Percentiles rank a stretch among this genome's conserved stretches.
These are phyloP conservation scores for Gnatocerus cornutus DNA, from an alignment of 2,888 invertebrate genomes.

Conservation along the genomic window DNA sequence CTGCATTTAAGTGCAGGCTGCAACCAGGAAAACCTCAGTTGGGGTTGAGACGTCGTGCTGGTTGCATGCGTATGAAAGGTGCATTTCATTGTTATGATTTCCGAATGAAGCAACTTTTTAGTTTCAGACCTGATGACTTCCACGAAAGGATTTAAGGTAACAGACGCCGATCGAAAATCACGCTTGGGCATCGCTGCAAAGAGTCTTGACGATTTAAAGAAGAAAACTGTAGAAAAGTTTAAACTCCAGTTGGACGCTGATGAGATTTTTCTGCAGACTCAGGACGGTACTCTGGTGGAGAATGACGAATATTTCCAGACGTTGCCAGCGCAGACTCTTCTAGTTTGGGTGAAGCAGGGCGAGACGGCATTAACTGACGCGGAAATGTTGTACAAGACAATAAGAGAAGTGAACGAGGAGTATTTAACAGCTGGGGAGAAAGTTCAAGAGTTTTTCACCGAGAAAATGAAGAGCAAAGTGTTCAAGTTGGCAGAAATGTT, in stretches of 20 bases:
- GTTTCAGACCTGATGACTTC: conserved; percentile 66
- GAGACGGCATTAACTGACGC: conserved; percentile 75
- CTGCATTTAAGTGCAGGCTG: conserved; percentile 59
- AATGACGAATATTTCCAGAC: conserved; percentile 86
- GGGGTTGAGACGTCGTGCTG: conserved; percentile 29
- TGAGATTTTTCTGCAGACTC: conserved; percentile 67
- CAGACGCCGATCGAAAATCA: conserved; percentile 78
- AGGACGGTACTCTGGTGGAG: conserved; percentile 81
- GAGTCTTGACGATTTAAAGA: conserved; percentile 78
- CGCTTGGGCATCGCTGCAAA: conserved; percentile 83
- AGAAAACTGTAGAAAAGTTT: conserved; percentile 79
- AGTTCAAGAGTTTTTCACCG: conserved; percentile 83
- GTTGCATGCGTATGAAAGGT: conserved; percentile 42
- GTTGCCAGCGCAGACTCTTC: conserved; percentile 82
- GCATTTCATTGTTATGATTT: not conserved
- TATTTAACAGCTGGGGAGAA: conserved; percentile 81
- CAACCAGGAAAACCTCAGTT: conserved; percentile 56
- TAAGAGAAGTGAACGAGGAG: conserved; percentile 79
- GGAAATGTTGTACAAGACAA: conserved; percentile 81
- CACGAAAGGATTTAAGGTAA: conserved; percentile 83
- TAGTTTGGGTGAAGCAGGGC: conserved; percentile 74
- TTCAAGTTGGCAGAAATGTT: conserved; percentile 70
- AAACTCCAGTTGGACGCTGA: conserved; percentile 64
- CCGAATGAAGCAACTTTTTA: conserved; percentile 10
- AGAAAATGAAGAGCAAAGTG: conserved; percentile 77